Base-by-base conservation (phyloP, 2,888 invertebrate genomes). In the Xylocampa areola region DNA sequence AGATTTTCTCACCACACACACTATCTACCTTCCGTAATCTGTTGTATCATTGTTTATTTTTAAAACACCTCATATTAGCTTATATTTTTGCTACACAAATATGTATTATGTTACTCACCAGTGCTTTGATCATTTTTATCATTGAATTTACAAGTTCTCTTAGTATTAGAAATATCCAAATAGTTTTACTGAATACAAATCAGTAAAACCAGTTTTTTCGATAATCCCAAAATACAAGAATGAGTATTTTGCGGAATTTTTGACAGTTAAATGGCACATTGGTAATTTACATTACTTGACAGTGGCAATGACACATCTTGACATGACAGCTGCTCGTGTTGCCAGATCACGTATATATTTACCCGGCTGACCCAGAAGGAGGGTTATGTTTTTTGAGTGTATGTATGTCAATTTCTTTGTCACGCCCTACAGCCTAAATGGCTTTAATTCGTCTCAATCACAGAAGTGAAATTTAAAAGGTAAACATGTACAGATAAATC, bases 51-150 rank as follows among this genome's bases (percentile, higher is more conserved):
- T 48, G 16, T 21, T 43, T 43, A 43, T 43, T 43, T 30, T 19
- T 41, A 41, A 8, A 29, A 19, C 1, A 30, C 4, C 19, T 19
- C 19, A 40, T 16, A 27, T 21, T 30, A n/a, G 11, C 11, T 13
- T 2, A n/a, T 25, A 25, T 35, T 19, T 1, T 8, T 21, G 11
- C 35, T 29, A 13, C 3, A 5, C 10, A n/a, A 25, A 21, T 25
- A 14, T 1, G 17, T 16, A 7, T 14, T 19, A 27, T 27, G 8
- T 6, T 25, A 61, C 79, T 80, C 54, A 80, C 79, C 60, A 72
- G 43, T 25, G 61, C 76, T 71, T 79, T 80, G 13, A 75, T 63
- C 57, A 73, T 73, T 33, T 73, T 72, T 29, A 43, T 51, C 39
- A 66, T 62, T 17, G 17, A 36, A 5, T 27, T 32, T 43, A 14